Conservation (phyloP, 1,140 invertebrate genomes). For the Saccostrea glomerata region DNA sequence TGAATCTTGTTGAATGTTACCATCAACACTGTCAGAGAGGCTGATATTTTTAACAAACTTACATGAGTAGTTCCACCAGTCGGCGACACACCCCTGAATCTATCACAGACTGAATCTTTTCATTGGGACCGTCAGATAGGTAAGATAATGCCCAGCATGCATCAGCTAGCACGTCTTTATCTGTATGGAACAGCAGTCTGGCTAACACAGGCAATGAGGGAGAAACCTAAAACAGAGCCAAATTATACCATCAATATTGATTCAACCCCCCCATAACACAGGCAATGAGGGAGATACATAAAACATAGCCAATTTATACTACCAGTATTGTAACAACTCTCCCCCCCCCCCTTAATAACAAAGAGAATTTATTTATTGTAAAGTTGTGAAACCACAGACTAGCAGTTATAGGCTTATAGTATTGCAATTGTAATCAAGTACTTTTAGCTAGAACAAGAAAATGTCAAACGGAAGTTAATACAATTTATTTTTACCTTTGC, state of each 20-base stretch:
- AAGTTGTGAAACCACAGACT: too few relatives aligned
- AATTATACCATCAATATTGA: constrained; percentile 82
- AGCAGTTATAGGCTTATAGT: too few relatives aligned
- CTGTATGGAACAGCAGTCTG: constrained; percentile 91
- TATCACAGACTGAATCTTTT: constrained; percentile 98
- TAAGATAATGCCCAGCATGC: constrained; percentile 97
- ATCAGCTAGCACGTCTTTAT: constrained; percentile 95
- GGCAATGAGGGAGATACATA: too few relatives aligned
- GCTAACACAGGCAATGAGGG: constrained; percentile 92
- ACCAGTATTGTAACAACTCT: too few relatives aligned
- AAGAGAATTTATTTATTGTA: too few relatives aligned
- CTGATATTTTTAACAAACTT: constrained; percentile 70
- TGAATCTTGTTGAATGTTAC: not conserved
- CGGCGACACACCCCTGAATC: constrained; percentile 96
- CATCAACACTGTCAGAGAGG: not conserved
- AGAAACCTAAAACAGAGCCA: constrained; percentile 78
- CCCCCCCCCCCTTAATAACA: not conserved
- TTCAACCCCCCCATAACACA: not conserved
- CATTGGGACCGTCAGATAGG: constrained; percentile 97
- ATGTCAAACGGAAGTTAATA: too few relatives aligned
- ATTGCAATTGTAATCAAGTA: too few relatives aligned
- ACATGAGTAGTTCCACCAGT: constrained; percentile 96
- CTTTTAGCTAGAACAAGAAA: too few relatives aligned
- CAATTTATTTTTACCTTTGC: constrained; percentile 86
- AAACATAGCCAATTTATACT: too few relatives aligned